Evolutionary conservation across 1,140 invertebrate species (phyloP), one percentile per base, ranked within the genome.

Genomic region (Meloidogyne hapla): DNA sequence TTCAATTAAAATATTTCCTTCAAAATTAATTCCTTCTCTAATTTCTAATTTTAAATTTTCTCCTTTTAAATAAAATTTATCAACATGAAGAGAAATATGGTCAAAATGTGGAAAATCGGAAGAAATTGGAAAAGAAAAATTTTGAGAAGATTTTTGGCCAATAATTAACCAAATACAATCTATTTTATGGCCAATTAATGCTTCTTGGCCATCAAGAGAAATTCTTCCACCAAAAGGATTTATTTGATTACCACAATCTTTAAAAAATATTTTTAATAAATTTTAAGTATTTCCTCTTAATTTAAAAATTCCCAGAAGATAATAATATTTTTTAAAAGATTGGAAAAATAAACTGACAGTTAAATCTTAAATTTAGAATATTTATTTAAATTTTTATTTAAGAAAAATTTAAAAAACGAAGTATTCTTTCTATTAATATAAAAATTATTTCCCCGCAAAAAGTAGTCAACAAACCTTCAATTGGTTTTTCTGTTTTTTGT

Each of bases 91-190:
- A 62, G 75, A 84, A 38, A 85, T 76, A 15, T 74, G 45, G 61
- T 85, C 80, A 62, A 85, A 83, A 56, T 48, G 4, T 48, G 45
- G 33, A 33, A 33, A 33, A 33, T 33, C 33, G 33, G 33, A 18
- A 18, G 18, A 48, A 18, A 4, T 48, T 48, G 45, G 13, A 3
- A 48, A 48, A n/a, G 45, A 48, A 48, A 8, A 8, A 56, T 48
- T 48, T n/a, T 74, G 69, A 5, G 40, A 42, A 13, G 82, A 72
- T 13, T 70, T 66, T 56, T 83, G 72, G n/a, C 64, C 42, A 13
- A 67, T 78, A 40, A 83, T 81, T 2, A 85, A n/a, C 84, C 84
- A 83, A 23, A 83, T 78, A 76, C 83, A 83, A 64, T 83, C 80
- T 15, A 83, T 61, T 61, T 80, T 23, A n/a, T 48, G 75, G 45